Percentiles rank a stretch among this genome's conserved stretches.
phyloP scores from a whole-genome alignment of 2,113 vertebrate genomes.

The Dasyurus viverrinus region DNA sequence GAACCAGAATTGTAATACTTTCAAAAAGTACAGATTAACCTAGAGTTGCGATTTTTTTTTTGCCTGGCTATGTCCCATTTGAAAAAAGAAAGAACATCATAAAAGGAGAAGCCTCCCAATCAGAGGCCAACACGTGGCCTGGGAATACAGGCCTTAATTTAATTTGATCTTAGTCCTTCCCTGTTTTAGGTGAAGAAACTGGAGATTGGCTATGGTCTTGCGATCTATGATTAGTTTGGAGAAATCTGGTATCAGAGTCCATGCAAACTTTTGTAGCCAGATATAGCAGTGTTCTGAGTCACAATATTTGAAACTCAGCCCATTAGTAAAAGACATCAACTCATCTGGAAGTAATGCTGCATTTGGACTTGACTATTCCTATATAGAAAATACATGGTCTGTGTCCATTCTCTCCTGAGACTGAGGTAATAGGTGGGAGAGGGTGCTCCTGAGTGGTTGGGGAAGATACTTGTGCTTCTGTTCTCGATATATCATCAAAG shows the following conservation, averaged over 20 bases:
- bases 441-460: not conserved
- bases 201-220: not conserved
- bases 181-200: not conserved
- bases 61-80: not conserved
- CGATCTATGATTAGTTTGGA: not conserved
- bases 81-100: not conserved
- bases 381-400: not conserved
- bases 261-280: not conserved
- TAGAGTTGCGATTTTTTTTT: not conserved
- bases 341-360: not conserved
- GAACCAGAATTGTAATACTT: not conserved
- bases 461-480: not conserved
- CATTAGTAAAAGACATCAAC: not conserved
- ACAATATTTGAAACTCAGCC: not conserved
- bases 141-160: not conserved
- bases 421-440: not conserved
- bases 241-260: not conserved
- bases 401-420: not conserved
- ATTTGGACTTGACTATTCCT: not conserved
- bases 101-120: not conserved
- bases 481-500: not conserved
- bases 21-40: not conserved
- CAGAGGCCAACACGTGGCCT: not conserved
- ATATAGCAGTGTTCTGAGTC: not conserved
- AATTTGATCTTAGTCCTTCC: not conserved